Conservation (phyloP, 2,797 vertebrate genomes). For the Bovichtus diacanthus region DNA sequence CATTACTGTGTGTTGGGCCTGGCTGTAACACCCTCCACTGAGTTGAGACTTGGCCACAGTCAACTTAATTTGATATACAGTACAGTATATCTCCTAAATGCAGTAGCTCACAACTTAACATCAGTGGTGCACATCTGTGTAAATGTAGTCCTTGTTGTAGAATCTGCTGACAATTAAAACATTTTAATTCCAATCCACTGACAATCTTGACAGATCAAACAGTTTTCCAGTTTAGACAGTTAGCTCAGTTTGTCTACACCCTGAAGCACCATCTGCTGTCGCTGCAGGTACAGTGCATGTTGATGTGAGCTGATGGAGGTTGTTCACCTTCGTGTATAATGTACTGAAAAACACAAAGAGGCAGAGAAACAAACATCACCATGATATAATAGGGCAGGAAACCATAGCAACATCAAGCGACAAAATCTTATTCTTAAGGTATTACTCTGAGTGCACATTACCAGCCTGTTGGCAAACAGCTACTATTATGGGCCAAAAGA, state of each 20-base stretch:
- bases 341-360: slow-evolving; percentile 6
- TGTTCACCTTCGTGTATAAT: slow-evolving; percentile 1
- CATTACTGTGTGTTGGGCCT: neutral
- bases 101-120: accelerated
- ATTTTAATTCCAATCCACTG: neutral
- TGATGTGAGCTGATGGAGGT: slow-evolving; percentile 9
- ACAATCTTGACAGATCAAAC: neutral
- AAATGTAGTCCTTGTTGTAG: neutral
- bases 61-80: neutral
- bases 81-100: neutral
- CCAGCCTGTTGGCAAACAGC: slow-evolving; percentile 4
- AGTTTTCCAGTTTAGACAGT: neutral
- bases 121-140: neutral
- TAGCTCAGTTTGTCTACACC: neutral
- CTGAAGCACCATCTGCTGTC: neutral
- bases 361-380: slow-evolving; percentile 3
- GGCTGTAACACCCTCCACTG: neutral
- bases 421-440: slow-evolving; percentile 16
- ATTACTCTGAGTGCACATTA: slow-evolving; percentile 19
- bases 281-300: neutral
- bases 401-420: slow-evolving; percentile 47
- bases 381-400: slow-evolving; percentile 34
- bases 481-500: slow-evolving; percentile 1
- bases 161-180: neutral
- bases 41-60: neutral